phyloP scores from a whole-genome alignment of 2,113 vertebrate species.

The Brachyhypopomus gauderio region DNA sequence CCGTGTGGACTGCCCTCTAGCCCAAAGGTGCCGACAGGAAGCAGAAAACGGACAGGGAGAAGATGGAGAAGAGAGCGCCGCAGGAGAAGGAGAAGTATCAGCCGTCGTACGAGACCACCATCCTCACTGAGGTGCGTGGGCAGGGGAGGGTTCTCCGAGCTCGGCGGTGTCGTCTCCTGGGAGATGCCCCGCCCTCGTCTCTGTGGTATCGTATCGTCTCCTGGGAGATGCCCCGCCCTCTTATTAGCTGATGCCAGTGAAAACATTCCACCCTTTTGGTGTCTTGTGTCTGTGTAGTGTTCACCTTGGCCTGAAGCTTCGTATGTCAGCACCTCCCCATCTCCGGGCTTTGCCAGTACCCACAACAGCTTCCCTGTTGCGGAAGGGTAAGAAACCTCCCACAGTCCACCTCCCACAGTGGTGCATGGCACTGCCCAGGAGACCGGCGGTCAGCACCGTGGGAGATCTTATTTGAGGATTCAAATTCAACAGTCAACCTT shows the following conservation, averaged over 20 bases:
- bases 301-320: constrained; percentile 95
- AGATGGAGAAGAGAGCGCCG: constrained; percentile 96
- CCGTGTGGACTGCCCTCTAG: constrained; percentile 63
- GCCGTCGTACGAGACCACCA: constrained; percentile 96
- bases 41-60: constrained; percentile 96
- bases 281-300: constrained; percentile 73
- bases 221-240: neutral
- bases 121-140: constrained; percentile 88
- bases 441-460: neutral
- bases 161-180: neutral
- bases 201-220: too few species aligned
- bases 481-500: neutral
- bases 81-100: constrained; percentile 98
- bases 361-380: constrained; percentile 87
- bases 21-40: constrained; percentile 98
- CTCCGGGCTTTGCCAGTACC: constrained; percentile 90
- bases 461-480: neutral
- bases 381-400: constrained; percentile 80
- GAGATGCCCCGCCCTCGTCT: too few species aligned
- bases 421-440: neutral
- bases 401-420: neutral
- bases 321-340: constrained; percentile 87
- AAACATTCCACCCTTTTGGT: neutral
- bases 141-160: neutral
- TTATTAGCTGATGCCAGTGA: neutral